Evolutionary conservation across 1,140 invertebrate genomes (phyloP), one percentile per base, ranked within the genome.

Genomic region (Chironomus striatipennis): DNA sequence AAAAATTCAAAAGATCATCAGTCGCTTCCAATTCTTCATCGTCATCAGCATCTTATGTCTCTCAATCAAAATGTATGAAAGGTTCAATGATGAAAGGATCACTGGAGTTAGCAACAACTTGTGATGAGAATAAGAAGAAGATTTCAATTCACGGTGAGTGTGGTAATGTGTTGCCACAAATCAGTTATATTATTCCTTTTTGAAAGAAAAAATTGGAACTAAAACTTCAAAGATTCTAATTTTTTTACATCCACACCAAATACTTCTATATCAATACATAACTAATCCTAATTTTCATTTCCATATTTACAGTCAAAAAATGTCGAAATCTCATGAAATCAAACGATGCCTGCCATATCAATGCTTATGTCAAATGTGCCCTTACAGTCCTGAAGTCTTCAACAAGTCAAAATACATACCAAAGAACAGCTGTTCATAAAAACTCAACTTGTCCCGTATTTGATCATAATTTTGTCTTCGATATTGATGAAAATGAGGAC

Each of bases 371-470:
- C n/a, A 86, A 86, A 76, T 80, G 75, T 24, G 75, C 18, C 57
- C 43, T 73, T 18, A 20, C 72, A 34, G 42, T 65, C 73, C 64
- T 74, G 17, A 73, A 75, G 12, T 5, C 47, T 57, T 65, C 67
- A 9, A 67, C 64, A 0, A 76, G 74, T 76, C 42, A 75, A 79
- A 65, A 77, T 72, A 76, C 79, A 42, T 82, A 82, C 74, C 85
- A 85, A 78, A 79, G 85, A 34, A 86, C 85, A 0, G 82, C 84
- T 47, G 85, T 86, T 12, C 84, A 85, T 77, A 80, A 82, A 7
- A 83, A 85, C 76, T 86, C 84, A 75, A 80, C 76, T 74, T 82
- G 80, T 74, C 85, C 85, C 17, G 80, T 80, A 73, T 86, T 86
- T 76, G 84, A 85, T 79, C 84, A 85, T 77, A 80, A 79, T 24